Conservation (phyloP, 2,113 vertebrate species). For the Gracilinanus agilis region DNA sequence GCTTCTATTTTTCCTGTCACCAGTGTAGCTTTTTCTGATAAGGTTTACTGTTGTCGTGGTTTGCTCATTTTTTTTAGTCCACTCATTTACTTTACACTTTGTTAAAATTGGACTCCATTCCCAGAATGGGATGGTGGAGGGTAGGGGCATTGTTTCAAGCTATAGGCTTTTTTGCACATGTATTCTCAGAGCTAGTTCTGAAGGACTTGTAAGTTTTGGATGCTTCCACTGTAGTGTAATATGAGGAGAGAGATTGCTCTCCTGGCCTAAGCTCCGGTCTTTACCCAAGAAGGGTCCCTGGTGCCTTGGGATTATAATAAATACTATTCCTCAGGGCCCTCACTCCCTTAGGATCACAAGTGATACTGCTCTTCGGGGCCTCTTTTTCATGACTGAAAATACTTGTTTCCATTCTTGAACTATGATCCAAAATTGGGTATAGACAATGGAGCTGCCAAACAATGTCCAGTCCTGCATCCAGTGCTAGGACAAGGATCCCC, state of each 20-base stretch:
- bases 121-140: not conserved
- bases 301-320: too few species aligned
- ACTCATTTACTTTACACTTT: not conserved
- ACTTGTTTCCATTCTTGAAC: not conserved
- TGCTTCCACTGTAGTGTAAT: not conserved
- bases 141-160: not conserved
- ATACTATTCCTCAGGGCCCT: too few species aligned
- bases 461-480: not conserved
- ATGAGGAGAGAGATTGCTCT: not conserved
- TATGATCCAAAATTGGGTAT: not conserved
- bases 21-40: not conserved
- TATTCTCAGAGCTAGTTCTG: not conserved
- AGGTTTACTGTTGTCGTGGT: not conserved
- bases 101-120: not conserved
- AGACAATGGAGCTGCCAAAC: not conserved
- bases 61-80: not conserved
- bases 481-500: not conserved
- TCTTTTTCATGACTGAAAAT: too few species aligned
- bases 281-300: not conserved
- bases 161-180: not conserved
- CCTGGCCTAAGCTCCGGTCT: not conserved
- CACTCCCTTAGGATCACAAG: too few species aligned
- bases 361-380: not conserved
- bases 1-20: not conserved
- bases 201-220: not conserved